Evolutionary conservation across 2,888 invertebrate genomes (phyloP).

Genomic region (Minunthozetes semirufus): DNA sequence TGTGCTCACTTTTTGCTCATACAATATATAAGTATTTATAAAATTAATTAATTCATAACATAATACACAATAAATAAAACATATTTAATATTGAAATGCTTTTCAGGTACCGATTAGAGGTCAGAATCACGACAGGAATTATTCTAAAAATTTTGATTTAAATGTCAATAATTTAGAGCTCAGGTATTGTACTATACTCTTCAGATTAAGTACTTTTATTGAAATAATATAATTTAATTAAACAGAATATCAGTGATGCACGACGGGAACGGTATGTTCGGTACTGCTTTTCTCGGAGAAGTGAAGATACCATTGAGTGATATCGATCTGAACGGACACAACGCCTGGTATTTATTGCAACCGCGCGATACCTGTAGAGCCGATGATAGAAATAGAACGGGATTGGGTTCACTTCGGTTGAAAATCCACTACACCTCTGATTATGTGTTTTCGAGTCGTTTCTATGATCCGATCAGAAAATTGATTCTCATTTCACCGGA

Average conservation of each 20-base stretch:
- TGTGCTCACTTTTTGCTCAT: no score
- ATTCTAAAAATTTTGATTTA: neutral
- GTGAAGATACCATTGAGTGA: slow-evolving; percentile 70
- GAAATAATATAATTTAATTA: neutral
- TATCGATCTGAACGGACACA: slow-evolving; percentile 58
- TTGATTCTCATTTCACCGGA: slow-evolving; percentile 66
- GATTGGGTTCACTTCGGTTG: slow-evolving; percentile 70
- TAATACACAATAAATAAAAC: neutral
- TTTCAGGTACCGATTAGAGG: slow-evolving; percentile 37
- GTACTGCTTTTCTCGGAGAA: slow-evolving; percentile 80
- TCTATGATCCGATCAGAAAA: slow-evolving; percentile 69
- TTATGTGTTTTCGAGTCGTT: slow-evolving; percentile 74
- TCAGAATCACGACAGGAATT: slow-evolving; percentile 37
- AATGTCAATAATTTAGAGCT: slow-evolving; percentile 28
- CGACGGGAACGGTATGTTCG: slow-evolving; percentile 66
- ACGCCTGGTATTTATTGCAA: slow-evolving; percentile 75
- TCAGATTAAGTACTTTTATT: neutral
- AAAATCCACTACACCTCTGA: slow-evolving; percentile 81
- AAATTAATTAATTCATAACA: neutral
- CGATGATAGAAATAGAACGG: slow-evolving; percentile 50
- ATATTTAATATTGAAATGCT: neutral
- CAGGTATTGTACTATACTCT: slow-evolving; percentile 14
- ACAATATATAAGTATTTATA: no score
- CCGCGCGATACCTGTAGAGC: slow-evolving; percentile 53
- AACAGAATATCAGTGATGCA: slow-evolving; percentile 77